phyloP scores from a whole-genome alignment of 2,888 invertebrate species.

The Nephrocerus scutellatus region DNA sequence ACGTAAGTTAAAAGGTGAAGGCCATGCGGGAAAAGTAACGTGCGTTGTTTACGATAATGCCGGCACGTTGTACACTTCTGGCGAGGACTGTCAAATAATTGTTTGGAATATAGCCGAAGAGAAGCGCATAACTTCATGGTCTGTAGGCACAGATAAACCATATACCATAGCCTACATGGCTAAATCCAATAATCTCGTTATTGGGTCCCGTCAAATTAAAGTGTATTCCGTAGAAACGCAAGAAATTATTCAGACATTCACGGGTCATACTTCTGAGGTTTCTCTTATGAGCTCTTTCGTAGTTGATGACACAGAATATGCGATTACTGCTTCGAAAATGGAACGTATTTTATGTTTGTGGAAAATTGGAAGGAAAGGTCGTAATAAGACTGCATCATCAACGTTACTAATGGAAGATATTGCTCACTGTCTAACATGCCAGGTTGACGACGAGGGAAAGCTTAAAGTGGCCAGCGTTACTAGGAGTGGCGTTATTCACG shows the following conservation, averaged over 20 bases:
- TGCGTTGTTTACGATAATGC: conserved; percentile 51
- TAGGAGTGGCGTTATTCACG: conserved; percentile 69
- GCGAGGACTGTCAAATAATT: conserved; percentile 53
- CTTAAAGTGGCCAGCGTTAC: conserved; percentile 53
- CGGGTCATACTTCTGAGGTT: conserved; percentile 58
- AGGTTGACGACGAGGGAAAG: conserved; percentile 50
- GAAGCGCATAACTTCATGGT: conserved; percentile 52
- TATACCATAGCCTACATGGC: conserved; percentile 43
- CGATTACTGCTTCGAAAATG: conserved; percentile 40
- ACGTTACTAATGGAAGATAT: conserved; percentile 66
- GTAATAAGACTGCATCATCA: conserved; percentile 51
- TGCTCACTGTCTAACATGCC: conserved; percentile 51
- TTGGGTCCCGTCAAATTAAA: conserved; percentile 39
- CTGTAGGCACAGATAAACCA: conserved; percentile 51
- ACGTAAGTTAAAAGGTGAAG: conserved; percentile 38
- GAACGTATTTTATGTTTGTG: conserved; percentile 45
- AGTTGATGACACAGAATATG: conserved; percentile 33
- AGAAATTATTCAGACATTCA: conserved; percentile 56
- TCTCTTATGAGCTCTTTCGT: conserved; percentile 46
- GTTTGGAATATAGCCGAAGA: conserved; percentile 49
- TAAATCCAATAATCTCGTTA: conserved; percentile 36
- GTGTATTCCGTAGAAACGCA: conserved; percentile 56
- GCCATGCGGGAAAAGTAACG: conserved; percentile 51
- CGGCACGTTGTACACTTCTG: conserved; percentile 52
- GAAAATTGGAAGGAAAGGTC: conserved; percentile 43